Conservation (phyloP, 2,113 vertebrate genomes). For the Lamprotornis superbus region DNA sequence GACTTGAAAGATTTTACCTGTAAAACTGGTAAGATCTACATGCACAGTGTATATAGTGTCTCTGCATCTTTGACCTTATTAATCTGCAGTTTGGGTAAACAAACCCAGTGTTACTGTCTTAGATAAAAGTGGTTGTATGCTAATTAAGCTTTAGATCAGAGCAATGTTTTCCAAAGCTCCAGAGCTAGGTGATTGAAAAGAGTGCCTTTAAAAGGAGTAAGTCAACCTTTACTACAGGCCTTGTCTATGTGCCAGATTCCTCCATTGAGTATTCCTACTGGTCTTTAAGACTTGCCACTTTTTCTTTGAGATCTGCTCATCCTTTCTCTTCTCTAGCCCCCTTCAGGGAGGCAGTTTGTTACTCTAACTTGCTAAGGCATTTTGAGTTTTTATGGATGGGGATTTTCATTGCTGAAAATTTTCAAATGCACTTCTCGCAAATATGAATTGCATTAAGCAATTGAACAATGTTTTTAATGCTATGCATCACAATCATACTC, state of each 20-base stretch:
- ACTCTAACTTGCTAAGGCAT: neutral
- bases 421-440: neutral
- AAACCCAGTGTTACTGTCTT: neutral
- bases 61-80: neutral
- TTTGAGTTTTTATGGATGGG: neutral
- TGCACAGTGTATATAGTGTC: neutral
- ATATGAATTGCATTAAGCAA: neutral
- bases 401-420: neutral
- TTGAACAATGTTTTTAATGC: neutral
- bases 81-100: neutral
- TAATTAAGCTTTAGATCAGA: neutral
- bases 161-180: neutral
- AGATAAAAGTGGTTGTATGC: neutral
- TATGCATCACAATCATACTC: neutral
- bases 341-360: neutral
- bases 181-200: neutral
- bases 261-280: neutral
- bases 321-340: neutral
- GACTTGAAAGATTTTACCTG: neutral
- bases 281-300: neutral
- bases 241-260: neutral
- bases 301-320: neutral
- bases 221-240: neutral
- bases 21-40: neutral
- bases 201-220: neutral